Percentiles rank a stretch among this genome's conserved stretches.
These are phyloP conservation scores for Collichthys lucidus DNA, from an alignment of 2,113 vertebrate species.

Conservation along the genomic window DNA sequence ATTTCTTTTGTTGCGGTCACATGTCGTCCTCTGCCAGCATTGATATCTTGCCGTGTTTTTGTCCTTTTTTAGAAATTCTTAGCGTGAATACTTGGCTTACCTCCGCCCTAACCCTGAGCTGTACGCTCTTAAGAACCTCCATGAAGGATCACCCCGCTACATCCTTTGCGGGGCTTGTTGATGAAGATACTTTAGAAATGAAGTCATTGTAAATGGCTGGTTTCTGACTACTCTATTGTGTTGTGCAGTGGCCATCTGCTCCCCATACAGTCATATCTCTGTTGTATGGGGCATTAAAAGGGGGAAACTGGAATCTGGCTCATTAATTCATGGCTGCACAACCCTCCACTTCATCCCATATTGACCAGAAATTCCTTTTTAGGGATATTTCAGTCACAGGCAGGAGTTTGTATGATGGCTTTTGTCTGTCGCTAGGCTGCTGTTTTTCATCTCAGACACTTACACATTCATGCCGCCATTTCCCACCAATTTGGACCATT, in stretches of 20 bases:
- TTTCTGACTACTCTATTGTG: conserved; percentile 79
- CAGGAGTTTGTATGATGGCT: conserved; percentile 68
- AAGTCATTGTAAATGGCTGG: conserved; percentile 72
- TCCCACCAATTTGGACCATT: conserved; percentile 53
- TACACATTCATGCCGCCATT: conserved; percentile 50
- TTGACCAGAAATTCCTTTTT: conserved; percentile 64
- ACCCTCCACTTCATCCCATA: conserved; percentile 61
- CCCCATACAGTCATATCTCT: conserved; percentile 74
- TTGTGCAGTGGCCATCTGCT: conserved; percentile 73
- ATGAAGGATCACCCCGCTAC: conserved; percentile 28
- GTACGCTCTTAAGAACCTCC: conserved; percentile 20
- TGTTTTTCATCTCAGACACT: conserved; percentile 70
- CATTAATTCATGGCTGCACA: conserved; percentile 73
- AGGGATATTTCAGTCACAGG: conserved; percentile 59
- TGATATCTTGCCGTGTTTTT: conserved; percentile 44
- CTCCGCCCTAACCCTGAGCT: conserved; percentile 49
- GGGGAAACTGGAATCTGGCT: conserved; percentile 66
- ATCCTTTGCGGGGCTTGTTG: conserved; percentile 45
- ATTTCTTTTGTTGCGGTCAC: conserved; percentile 37
- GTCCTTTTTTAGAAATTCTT: conserved; percentile 47
- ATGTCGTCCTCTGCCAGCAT: conserved; percentile 33
- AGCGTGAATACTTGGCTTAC: conserved; percentile 54
- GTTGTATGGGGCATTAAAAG: conserved; percentile 67
- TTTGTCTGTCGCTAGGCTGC: conserved; percentile 72
- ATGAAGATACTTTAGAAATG: conserved; percentile 70